phyloP scores from a whole-genome alignment of 1,140 invertebrate species.

The Ladona fulva region DNA sequence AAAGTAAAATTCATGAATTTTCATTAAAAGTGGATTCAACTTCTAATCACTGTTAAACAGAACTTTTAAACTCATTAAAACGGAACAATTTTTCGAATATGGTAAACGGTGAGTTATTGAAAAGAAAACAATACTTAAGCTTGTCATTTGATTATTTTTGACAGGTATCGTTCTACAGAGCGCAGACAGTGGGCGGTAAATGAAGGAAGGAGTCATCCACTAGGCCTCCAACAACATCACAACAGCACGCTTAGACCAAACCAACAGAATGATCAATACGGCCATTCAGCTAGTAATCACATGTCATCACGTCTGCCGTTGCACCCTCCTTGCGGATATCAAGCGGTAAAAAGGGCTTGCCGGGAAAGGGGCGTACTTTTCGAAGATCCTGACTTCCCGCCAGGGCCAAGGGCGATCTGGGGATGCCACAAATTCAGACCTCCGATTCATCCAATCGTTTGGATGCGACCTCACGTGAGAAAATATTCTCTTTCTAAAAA shows the following conservation, averaged over 20 bases:
- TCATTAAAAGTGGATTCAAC: too few species aligned
- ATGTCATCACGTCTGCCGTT: neutral
- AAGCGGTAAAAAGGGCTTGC: constrained; percentile 44
- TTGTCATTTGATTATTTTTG: constrained; percentile 22
- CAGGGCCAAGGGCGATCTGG: constrained; percentile 45
- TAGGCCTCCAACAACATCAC: neutral
- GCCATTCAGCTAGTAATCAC: neutral
- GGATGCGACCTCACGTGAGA: constrained; percentile 52
- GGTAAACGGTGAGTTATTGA: too few species aligned
- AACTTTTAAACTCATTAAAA: too few species aligned
- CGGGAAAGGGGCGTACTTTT: constrained; percentile 49
- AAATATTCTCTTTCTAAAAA: neutral
- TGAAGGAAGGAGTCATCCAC: constrained; percentile 1
- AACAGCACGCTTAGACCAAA: neutral
- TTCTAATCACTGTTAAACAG: too few species aligned
- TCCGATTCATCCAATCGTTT: constrained; percentile 43
- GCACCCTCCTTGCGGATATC: constrained; percentile 34
- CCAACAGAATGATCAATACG: too few species aligned
- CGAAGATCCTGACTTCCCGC: constrained; percentile 59
- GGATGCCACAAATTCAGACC: constrained; percentile 43
- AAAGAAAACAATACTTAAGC: too few species aligned
- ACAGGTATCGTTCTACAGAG: constrained; percentile 50
- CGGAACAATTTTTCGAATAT: too few species aligned
- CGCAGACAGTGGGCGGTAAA: constrained; percentile 34
- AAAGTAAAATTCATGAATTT: too few species aligned